Base-by-base conservation (phyloP, 2,797 vertebrate species). In the Takifugu rubripes region DNA sequence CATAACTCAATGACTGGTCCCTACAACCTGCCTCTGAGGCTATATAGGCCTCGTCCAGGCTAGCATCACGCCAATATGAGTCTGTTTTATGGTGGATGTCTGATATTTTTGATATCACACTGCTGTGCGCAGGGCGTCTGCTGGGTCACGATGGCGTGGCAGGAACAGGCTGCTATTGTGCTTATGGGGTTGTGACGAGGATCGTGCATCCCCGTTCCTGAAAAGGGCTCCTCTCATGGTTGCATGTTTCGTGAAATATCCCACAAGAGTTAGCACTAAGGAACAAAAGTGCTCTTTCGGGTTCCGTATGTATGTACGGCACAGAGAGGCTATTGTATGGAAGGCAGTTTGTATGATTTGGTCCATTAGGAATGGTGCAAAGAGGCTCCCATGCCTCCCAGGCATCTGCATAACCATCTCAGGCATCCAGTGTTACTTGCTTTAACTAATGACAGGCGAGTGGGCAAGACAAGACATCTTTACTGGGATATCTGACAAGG, bases 251-350 rank as follows among this genome's bases (percentile, higher is more conserved):
- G 75, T 71, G 66, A 84, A 81, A 78, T 85, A 82, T 84, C 79
- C 70, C 72, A 74, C 74, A 66, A 70, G 81, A 84, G 75, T 87
- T 88, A 75, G 80, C 73, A 72, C 82, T 75, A 52, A 44, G 75
- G 82, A 85, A 92, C 90, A 91, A 90, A 87, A 87, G 88, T 84
- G 81, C 78, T 78, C 89, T 84, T 88, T 90, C 66, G 80, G 66
- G 58, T 66, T 87, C 56, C 56, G 44, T 72, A 76, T 84, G 75
- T 60, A 64, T 61, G 77, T 64, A 55, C 50, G 4, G 53, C 85
- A 90, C 84, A 90, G 88, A 86, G 68, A 59, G 68, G 72, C 82
- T 82, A 65, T 87, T 90, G 83, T 86, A 42, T 45, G 63, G 52
- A 61, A 64, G 73, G 66, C 68, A 78, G 83, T 89, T 86, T 82